Percentiles rank a stretch among this genome's conserved stretches.
These are phyloP conservation scores for Cassiopea andromeda DNA, from an alignment of 30 jellyfish, hydroid and myxozoan genomes.

Conservation along the genomic window DNA sequence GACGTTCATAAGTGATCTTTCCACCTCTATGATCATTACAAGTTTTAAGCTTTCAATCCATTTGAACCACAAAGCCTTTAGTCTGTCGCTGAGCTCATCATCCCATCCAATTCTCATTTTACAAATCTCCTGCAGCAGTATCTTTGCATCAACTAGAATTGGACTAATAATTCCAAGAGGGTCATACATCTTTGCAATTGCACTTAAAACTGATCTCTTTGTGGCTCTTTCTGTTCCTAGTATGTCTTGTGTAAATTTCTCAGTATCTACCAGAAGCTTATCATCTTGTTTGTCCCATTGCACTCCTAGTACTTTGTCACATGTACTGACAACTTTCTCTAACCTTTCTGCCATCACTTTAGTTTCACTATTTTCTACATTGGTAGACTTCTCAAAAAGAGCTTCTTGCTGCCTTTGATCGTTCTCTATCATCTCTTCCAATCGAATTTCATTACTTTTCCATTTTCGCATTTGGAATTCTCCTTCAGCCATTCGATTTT, in stretches of 20 bases:
- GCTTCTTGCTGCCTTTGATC: background rate
- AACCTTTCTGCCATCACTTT: background rate
- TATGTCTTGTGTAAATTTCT: background rate
- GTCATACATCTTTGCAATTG: slow-evolving; percentile 20
- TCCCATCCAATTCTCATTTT: slow-evolving; percentile 30
- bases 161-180: slow-evolving; percentile 48
- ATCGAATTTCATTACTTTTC: background rate
- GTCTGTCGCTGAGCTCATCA: slow-evolving; percentile 7
- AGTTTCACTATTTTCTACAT: background rate
- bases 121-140: slow-evolving; percentile 26
- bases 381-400: background rate
- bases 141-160: slow-evolving; percentile 12
- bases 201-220: background rate
- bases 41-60: slow-evolving; percentile 10
- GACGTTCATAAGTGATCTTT: background rate
- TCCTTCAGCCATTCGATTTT: slow-evolving; percentile 37
- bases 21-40: background rate
- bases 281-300: background rate
- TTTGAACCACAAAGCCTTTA: background rate
- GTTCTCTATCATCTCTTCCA: background rate
- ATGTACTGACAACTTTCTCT: background rate
- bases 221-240: background rate
- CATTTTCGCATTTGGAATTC: slow-evolving; percentile 20
- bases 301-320: background rate
- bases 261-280: background rate